phyloP scores from a whole-genome alignment of 1,140 invertebrate genomes.

The Drosophila trapezifrons region DNA sequence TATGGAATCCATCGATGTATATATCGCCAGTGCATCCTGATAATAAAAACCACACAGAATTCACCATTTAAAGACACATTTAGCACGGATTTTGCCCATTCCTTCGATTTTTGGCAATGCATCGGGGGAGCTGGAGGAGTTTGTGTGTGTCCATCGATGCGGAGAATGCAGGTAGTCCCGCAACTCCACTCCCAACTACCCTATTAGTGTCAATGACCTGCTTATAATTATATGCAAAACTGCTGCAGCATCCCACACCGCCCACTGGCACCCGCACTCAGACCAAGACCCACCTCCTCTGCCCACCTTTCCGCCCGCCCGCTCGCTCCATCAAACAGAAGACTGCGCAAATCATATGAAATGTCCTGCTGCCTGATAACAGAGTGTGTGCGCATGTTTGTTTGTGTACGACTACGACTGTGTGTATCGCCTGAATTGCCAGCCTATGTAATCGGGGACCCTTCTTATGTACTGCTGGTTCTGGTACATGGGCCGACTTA shows the following conservation, averaged over 20 bases:
- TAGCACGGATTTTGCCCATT: neutral
- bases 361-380: constrained; percentile 73
- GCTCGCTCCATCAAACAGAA: constrained; percentile 14
- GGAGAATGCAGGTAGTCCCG: constrained; percentile 41
- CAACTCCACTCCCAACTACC: constrained; percentile 15
- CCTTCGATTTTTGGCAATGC: constrained; percentile 7
- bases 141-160: constrained; percentile 44
- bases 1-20: neutral
- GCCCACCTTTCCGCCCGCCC: neutral
- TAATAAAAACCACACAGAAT: too few relatives aligned
- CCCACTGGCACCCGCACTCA: constrained; percentile 23
- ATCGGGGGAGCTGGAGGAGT: neutral
- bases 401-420: constrained; percentile 39
- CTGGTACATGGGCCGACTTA: constrained; percentile 20
- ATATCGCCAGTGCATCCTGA: too few relatives aligned
- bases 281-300: too few relatives aligned
- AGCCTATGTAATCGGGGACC: constrained; percentile 30
- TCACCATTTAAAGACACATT: neutral
- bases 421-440: constrained; percentile 35
- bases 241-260: constrained; percentile 50
- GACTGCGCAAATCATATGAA: constrained; percentile 62
- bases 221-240: constrained; percentile 81
- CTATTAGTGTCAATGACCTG: constrained; percentile 80
- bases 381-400: constrained; percentile 56
- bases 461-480: constrained; percentile 20